A percentile compares a stretch with the other conserved stretches of the same genome.
Conservation (phyloP, 2,888 invertebrate genomes). For the Rhaphigaster nebulosa region DNA sequence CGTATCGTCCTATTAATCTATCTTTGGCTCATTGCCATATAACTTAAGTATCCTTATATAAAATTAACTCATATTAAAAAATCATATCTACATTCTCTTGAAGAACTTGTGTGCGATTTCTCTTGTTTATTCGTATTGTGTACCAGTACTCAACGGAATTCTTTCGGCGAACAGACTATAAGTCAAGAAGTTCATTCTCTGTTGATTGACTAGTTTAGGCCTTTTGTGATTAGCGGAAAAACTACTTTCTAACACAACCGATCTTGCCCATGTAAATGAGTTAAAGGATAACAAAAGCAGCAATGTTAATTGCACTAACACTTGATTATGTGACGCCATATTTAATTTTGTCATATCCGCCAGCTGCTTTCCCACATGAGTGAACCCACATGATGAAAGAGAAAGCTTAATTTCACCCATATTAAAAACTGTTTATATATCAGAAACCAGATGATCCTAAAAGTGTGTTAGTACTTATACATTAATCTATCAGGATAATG, state of each 20-base stretch:
- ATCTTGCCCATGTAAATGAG: neutral
- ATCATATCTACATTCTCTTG: too few relatives aligned
- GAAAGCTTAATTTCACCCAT: neutral
- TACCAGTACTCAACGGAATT: too few relatives aligned
- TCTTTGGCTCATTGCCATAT: too few relatives aligned
- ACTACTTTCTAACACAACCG: neutral
- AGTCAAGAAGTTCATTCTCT: neutral
- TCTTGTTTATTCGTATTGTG: too few relatives aligned
- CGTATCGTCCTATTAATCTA: too few relatives aligned
- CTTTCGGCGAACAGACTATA: too few relatives aligned
- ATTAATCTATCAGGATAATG: too few relatives aligned
- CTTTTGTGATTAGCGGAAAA: neutral
- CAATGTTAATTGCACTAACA: neutral
- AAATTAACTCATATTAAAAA: too few relatives aligned
- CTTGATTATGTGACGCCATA: neutral
- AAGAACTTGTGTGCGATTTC: too few relatives aligned
- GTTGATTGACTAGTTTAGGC: neutral
- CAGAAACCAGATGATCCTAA: neutral
- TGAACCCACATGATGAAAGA: neutral
- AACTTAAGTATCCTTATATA: too few relatives aligned
- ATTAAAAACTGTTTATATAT: neutral
- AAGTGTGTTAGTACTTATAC: too few relatives aligned
- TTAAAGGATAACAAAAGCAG: neutral
- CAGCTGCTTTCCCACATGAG: neutral
- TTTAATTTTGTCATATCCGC: neutral